phyloP scores from a whole-genome alignment of 2,797 vertebrate species.

The Bradypodion ventrale region DNA sequence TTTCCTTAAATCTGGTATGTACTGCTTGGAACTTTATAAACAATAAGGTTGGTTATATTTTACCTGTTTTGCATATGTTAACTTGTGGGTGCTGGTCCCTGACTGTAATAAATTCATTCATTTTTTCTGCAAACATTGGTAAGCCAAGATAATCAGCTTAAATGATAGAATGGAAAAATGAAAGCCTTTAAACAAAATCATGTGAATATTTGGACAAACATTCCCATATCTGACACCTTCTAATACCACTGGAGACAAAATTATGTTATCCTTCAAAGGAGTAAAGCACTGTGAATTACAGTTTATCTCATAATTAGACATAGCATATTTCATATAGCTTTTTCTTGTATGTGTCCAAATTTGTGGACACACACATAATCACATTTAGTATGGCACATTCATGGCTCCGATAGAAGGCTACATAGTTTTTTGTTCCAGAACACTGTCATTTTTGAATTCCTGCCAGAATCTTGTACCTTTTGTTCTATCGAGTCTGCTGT shows the following conservation, averaged over 20 bases:
- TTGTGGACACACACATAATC: no score
- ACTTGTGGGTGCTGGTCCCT: no score
- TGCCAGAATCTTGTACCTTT: slow-evolving; percentile 38
- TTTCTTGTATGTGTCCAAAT: no score
- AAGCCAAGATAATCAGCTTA: neutral
- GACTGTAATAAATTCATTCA: no score
- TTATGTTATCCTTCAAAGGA: neutral
- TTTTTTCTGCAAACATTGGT: neutral
- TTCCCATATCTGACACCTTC: neutral
- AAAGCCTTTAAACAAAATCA: neutral
- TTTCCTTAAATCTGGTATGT: no score
- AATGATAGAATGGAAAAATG: no score
- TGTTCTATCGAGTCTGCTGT: slow-evolving; percentile 40
- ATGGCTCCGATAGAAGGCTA: neutral
- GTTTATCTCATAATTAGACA: neutral
- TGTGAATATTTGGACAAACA: neutral
- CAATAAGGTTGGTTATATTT: no score
- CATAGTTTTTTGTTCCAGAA: slow-evolving; percentile 32
- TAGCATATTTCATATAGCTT: no score
- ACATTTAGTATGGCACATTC: slow-evolving; percentile 22
- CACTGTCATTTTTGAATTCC: slow-evolving; percentile 24
- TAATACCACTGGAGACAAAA: neutral
- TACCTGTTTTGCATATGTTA: no score
- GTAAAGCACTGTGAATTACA: neutral
- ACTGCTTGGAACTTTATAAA: no score